These are phyloP conservation scores for Phengaris alcon DNA, from an alignment of 2,888 invertebrate species.

Conservation along the genomic window DNA sequence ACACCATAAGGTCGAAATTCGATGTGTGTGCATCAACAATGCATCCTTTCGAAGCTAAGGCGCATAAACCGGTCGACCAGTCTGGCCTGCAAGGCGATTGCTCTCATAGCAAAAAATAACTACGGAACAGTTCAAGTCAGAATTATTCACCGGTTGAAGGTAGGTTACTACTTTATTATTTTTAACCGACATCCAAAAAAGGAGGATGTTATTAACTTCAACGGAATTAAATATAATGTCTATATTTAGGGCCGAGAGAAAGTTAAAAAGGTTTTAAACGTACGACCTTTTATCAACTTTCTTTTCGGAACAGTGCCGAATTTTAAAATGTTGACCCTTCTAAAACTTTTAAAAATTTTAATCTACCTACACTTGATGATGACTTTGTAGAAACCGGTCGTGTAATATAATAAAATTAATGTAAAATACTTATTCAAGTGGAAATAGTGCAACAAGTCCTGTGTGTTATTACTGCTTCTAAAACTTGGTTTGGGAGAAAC, in stretches of 20 bases:
- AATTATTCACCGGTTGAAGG: constrained; percentile 1
- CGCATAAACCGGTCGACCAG: constrained; percentile 63
- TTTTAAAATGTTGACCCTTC: constrained; percentile 4
- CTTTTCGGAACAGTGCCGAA: constrained; percentile 7
- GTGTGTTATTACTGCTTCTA: not conserved
- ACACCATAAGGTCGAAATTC: constrained; percentile 39
- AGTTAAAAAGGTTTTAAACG: constrained; percentile 11
- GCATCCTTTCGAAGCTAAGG: constrained; percentile 40
- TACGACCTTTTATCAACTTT: not conserved
- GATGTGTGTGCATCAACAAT: constrained; percentile 9
- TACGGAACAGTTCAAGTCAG: constrained; percentile 48
- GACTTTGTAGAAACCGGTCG: too few relatives aligned
- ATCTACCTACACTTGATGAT: too few relatives aligned
- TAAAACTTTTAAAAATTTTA: not conserved
- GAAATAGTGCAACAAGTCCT: too few relatives aligned
- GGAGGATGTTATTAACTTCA: not conserved
- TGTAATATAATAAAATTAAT: too few relatives aligned
- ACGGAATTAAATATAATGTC: not conserved
- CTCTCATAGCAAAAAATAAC: constrained; percentile 64
- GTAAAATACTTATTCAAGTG: too few relatives aligned
- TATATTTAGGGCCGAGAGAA: not conserved
- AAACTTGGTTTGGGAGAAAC: not conserved
- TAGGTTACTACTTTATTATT: not conserved
- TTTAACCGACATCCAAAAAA: not conserved
- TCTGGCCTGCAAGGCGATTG: constrained; percentile 56